Percentiles rank a stretch among this genome's conserved stretches.
These are phyloP conservation scores for Drosophila insularis DNA, from an alignment of 1,140 invertebrate genomes.

Conservation along the genomic window DNA sequence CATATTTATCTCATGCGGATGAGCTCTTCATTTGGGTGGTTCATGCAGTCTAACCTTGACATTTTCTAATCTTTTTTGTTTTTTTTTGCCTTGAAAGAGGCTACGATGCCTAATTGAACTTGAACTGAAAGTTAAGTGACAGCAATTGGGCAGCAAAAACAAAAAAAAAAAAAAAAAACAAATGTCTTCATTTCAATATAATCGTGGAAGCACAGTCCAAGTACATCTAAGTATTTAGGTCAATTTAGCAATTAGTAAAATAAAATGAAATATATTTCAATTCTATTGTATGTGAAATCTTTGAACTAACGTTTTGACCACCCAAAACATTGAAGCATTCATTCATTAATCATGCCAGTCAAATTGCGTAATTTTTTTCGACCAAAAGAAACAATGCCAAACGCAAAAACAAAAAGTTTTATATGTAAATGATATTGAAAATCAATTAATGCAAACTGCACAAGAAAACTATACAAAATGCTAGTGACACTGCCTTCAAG, in stretches of 20 bases:
- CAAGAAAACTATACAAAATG: slow-evolving; percentile 46
- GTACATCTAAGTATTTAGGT: slow-evolving; percentile 34
- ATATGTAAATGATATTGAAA: slow-evolving; percentile 48
- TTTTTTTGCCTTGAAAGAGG: slow-evolving; percentile 17
- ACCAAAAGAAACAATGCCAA: slow-evolving; percentile 14
- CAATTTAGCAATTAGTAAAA: slow-evolving; percentile 25
- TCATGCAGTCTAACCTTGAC: neutral
- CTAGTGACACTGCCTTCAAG: slow-evolving; percentile 39
- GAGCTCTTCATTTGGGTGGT: neutral
- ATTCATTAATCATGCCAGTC: slow-evolving; percentile 33
- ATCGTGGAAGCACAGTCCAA: neutral
- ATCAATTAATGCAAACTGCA: slow-evolving; percentile 64
- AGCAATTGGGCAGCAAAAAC: slow-evolving; percentile 47
- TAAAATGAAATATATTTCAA: slow-evolving; percentile 4
- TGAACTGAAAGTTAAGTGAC: slow-evolving; percentile 69
- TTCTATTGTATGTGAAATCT: slow-evolving; percentile 8
- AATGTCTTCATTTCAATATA: slow-evolving; percentile 54
- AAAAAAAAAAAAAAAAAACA: neutral
- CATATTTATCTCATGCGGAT: neutral
- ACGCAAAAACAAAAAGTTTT: neutral
- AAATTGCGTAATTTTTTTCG: slow-evolving; percentile 18
- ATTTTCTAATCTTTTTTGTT: slow-evolving; percentile 22
- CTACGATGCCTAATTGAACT: slow-evolving; percentile 58
- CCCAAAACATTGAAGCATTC: slow-evolving; percentile 19
- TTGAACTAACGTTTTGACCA: neutral